These are phyloP conservation scores for Diachasmimorpha longicaudata DNA, from an alignment of 1,140 invertebrate genomes.

Conservation along the genomic window DNA sequence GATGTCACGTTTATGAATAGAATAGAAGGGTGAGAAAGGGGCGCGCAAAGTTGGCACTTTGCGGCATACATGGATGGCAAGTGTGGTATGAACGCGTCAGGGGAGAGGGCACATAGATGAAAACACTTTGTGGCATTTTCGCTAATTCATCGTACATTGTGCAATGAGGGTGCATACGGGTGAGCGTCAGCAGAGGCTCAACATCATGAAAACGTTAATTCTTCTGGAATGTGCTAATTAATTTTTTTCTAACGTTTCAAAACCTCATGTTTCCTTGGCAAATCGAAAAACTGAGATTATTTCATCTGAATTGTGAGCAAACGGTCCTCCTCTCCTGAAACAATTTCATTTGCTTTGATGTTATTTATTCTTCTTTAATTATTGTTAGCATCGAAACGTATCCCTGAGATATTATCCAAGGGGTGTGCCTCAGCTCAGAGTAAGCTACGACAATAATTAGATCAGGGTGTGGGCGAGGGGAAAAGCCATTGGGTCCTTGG, in stretches of 20 bases:
- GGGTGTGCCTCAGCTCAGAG: conserved; percentile 36
- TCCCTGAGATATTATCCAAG: conserved; percentile 17
- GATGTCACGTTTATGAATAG: conserved; percentile 6
- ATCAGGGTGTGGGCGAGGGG: conserved; percentile 42
- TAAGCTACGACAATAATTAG: conserved; percentile 47
- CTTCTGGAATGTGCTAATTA: neutral
- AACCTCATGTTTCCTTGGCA: no score
- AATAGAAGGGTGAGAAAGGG: neutral
- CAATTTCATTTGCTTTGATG: neutral
- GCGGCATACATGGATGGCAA: neutral
- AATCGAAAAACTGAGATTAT: no score
- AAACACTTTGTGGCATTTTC: neutral
- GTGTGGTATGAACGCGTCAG: neutral
- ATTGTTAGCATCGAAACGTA: conserved; percentile 7
- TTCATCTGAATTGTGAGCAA: no score
- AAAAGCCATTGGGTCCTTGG: conserved; percentile 32
- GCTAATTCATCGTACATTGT: conserved; percentile 2
- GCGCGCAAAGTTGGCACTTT: neutral
- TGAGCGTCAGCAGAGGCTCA: neutral
- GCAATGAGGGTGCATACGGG: neutral
- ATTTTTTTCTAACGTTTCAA: no score
- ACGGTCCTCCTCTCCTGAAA: conserved; percentile 28
- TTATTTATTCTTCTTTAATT: neutral
- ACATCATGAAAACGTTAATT: neutral
- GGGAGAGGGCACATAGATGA: neutral